Percentiles rank a stretch among this genome's conserved stretches.
Conservation (phyloP, 2,797 vertebrate species). For the Vipera ursinii region DNA sequence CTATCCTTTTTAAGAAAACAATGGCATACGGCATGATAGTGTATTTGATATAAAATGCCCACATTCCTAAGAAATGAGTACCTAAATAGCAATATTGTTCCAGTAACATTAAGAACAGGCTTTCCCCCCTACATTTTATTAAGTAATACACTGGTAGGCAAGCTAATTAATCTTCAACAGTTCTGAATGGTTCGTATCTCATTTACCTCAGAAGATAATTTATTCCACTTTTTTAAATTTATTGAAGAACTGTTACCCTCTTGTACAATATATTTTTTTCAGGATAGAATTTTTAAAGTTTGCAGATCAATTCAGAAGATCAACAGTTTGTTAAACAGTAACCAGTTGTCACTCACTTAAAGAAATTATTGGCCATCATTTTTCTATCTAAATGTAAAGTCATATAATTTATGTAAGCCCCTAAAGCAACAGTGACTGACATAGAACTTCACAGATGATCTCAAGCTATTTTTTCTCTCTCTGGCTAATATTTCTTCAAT, state of each 20-base stretch:
- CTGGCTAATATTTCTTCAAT: not conserved
- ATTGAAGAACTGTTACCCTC: too few relatives aligned
- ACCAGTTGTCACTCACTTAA: not conserved
- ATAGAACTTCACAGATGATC: not conserved
- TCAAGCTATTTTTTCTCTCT: not conserved
- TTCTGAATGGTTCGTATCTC: not conserved
- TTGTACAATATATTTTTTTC: too few relatives aligned
- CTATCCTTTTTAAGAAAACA: not conserved
- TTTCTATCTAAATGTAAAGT: not conserved
- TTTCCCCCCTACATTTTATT: too few relatives aligned
- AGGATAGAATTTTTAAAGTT: not conserved
- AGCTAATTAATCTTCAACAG: not conserved
- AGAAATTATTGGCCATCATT: not conserved
- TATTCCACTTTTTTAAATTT: too few relatives aligned
- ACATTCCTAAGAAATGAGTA: not conserved
- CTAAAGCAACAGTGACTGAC: not conserved
- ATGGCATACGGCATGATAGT: not conserved
- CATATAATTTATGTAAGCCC: not conserved
- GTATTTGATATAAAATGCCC: not conserved
- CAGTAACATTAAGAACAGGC: too few relatives aligned
- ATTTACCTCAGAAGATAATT: not conserved
- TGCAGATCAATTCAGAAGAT: not conserved
- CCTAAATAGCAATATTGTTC: not conserved
- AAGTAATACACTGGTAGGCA: not conserved
- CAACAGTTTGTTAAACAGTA: not conserved